Evolutionary conservation across 2,888 invertebrate species (phyloP), one percentile per base, ranked within the genome.

Genomic region (Cephalotes varians): DNA sequence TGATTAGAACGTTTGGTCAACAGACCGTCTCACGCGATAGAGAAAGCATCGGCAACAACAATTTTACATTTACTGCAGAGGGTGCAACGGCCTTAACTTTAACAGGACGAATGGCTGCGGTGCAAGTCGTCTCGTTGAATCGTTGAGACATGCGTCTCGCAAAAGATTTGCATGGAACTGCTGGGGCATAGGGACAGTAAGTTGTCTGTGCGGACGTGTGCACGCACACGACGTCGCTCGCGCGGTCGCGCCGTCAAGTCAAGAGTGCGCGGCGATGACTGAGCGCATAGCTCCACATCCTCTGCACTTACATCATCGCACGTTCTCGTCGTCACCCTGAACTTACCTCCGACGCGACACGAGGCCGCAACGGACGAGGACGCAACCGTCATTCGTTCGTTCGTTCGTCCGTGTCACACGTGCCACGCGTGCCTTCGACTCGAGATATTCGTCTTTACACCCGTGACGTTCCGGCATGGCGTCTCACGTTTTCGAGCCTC

Each of bases 251-350:
- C 72, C 47, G 62, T 71, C 82, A 74, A 74, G 69, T 83, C 84
- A 15, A 49, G 80, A 69, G 58, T 77, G 72, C 7, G 69, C 65
- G 71, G 40, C 40, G 87, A 86, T 89, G 89, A 89, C 89, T 84
- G 80, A 37, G 88, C 89, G 89, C 89, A 89, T 89, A 89, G 89
- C 87, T 89, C 67, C 71, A 80, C 81, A 69, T 73, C 69, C 85
- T 69, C 37, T 40, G 82, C 82, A 73, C 83, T 81, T 84, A 71
- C 85, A 74, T 83, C 85, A 82, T 82, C 82, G 82, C 73, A 62
- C 71, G 64, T 81, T 54, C 21, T 44, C 51, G 60, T 49, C 76
- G 64, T 81, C 87, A 62, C 71, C 69, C 47, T 76, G 81, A 62
- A 76, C 86, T 80, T 72, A 44, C 80, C 25, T 74, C 80, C 18